Conservation (phyloP, 2,888 invertebrate species). For the Stramonita haemastoma region DNA sequence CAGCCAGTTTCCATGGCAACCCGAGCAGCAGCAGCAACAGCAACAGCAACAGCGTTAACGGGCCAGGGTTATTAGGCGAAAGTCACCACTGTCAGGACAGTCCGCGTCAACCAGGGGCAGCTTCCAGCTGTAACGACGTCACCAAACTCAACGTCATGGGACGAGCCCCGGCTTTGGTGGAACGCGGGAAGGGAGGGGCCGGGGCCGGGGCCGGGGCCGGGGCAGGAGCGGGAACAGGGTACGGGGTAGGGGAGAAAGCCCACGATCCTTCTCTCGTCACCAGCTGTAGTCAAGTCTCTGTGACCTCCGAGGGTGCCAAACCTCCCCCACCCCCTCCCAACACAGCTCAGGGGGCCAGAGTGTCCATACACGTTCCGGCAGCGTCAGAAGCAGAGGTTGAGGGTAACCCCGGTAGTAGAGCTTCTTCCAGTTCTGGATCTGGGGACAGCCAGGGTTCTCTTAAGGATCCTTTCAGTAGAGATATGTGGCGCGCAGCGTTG, state of each 20-base stretch:
- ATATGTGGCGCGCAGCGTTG: neutral
- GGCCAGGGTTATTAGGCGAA: neutral
- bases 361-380: neutral
- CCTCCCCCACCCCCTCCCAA: slow-evolving; percentile 26
- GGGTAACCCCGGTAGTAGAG: neutral
- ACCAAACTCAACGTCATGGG: slow-evolving; percentile 16
- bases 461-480: slow-evolving; percentile 31
- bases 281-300: neutral
- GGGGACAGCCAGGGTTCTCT: neutral
- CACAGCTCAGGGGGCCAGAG: slow-evolving; percentile 16
- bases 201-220: too few relatives aligned
- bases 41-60: neutral
- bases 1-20: neutral
- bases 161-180: neutral
- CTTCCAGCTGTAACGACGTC: neutral
- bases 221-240: neutral
- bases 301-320: neutral
- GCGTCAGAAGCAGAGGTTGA: neutral
- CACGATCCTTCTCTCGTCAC: neutral
- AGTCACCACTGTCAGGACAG: neutral
- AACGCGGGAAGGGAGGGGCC: neutral
- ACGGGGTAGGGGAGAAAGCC: neutral
- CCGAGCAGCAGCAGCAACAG: neutral
- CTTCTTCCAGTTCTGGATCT: neutral
- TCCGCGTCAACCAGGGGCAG: neutral